These are phyloP conservation scores for Hemicentrotus pulcherrimus DNA, from an alignment of 35 echinoderm and acorn worm species.

Conservation along the genomic window DNA sequence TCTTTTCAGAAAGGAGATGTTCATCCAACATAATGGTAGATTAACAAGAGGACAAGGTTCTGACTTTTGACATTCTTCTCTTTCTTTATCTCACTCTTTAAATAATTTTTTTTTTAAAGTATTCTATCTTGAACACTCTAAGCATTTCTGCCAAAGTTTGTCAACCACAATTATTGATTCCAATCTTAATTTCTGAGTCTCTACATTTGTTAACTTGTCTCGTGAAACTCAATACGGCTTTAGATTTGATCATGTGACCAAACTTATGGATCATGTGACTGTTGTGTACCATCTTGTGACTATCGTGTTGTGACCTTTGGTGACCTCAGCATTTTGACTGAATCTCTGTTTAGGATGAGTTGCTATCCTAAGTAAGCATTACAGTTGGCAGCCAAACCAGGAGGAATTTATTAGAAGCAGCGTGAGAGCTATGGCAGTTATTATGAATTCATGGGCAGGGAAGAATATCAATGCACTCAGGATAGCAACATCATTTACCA, in stretches of 20 bases:
- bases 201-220: not conserved
- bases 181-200: not conserved
- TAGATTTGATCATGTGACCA: too few species aligned
- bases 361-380: not conserved
- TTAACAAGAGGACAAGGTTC: not conserved
- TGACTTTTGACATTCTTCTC: not conserved
- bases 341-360: not conserved
- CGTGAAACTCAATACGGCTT: too few species aligned
- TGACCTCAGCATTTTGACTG: not conserved
- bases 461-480: not conserved
- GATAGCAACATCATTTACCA: not conserved
- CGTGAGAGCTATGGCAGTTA: not conserved
- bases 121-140: too few species aligned
- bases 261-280: not conserved
- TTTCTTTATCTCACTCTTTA: not conserved
- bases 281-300: not conserved
- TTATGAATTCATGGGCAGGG: not conserved
- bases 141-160: not conserved
- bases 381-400: not conserved
- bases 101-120: too few species aligned
- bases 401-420: not conserved
- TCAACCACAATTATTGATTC: not conserved
- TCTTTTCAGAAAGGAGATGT: not conserved
- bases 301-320: not conserved
- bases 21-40: not conserved